Evolutionary conservation across 2,888 invertebrate species (phyloP).

Genomic region (Tetragonisca angustula): DNA sequence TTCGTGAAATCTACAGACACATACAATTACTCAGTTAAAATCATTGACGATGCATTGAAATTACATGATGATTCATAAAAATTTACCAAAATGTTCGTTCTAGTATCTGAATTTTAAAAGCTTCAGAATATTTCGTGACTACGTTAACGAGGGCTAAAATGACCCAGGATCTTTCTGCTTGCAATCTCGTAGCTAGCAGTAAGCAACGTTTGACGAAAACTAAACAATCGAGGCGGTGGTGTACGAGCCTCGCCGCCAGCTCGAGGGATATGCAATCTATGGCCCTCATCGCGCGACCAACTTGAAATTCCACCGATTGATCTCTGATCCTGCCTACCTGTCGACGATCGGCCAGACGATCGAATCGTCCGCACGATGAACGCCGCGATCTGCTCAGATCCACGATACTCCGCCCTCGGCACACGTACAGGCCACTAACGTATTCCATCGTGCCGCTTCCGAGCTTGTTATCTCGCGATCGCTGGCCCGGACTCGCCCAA

Average conservation of each 20-base stretch:
- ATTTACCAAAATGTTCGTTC: too few species aligned
- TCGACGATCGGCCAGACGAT: constrained; percentile 53
- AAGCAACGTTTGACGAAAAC: not conserved
- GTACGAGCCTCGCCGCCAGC: not conserved
- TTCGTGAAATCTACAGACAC: too few species aligned
- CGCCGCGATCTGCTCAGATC: constrained; percentile 24
- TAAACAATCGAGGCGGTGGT: not conserved
- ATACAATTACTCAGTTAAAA: too few species aligned
- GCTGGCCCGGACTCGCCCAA: constrained; percentile 40
- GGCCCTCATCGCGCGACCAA: constrained; percentile 58
- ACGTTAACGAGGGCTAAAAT: too few species aligned
- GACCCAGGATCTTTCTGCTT: too few species aligned
- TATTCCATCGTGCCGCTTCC: constrained; percentile 5
- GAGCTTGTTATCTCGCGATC: constrained; percentile 62
- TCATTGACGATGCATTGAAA: too few species aligned
- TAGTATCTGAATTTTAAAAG: too few species aligned
- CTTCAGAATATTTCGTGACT: too few species aligned
- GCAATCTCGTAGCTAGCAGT: too few species aligned
- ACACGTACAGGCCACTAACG: constrained; percentile 17
- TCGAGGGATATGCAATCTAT: constrained; percentile 67
- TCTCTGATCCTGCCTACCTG: constrained; percentile 58
- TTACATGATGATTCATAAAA: too few species aligned
- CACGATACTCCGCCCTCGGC: constrained; percentile 30
- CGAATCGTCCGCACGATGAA: constrained; percentile 52
- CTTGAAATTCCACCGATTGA: constrained; percentile 58